Evolutionary conservation across 2,113 vertebrate genomes (phyloP), one percentile per base, ranked within the genome.

Genomic region (Lates calcarifer): DNA sequence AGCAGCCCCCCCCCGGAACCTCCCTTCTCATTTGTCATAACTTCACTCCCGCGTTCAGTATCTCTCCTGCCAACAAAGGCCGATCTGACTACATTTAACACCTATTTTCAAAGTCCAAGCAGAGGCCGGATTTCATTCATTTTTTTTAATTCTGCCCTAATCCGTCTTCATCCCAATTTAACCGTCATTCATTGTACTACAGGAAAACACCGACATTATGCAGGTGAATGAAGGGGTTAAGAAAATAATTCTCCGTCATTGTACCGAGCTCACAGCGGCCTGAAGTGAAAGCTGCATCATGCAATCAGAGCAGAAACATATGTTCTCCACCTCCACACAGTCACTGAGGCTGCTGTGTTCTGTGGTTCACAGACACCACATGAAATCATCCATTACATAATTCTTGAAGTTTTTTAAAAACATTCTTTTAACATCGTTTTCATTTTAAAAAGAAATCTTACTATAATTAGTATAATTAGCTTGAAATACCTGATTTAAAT

Each of bases 291-390:
- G 31, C 70, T 76, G 73, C 53, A 81, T 64, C 70, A 77, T 26
- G 33, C 18, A 82, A 70, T 80, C 90, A 95, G 96, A 96, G 93
- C 91, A 93, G 89, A 95, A 95, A 95, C 96, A 96, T 95, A 95
- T 98, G 96, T 94, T 94, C 89, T 13, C 77, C 70, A 75, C 93
- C 95, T 96, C 94, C 95, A 96, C 93, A 95, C 93, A 94, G 92
- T 57, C 89, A 87, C 84, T 86, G 79, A 83, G n/a, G 0, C 66
- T 53, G 70, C 6, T 68, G 61, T 33, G 43, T 83, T 3, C 58
- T 35, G 51, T 62, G 58, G 74, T 90, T 87, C 90, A 80, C 10
- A 11, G 12, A 63, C 3, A 28, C 79, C 37, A 41, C 45, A 72
- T 49, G 24, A 78, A 53, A 64, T 66, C 26, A 71, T 0, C 37